A percentile compares a stretch with the other conserved stretches of the same genome.
phyloP scores from a whole-genome alignment of 2,888 invertebrate species.

The Heliconius erato region DNA sequence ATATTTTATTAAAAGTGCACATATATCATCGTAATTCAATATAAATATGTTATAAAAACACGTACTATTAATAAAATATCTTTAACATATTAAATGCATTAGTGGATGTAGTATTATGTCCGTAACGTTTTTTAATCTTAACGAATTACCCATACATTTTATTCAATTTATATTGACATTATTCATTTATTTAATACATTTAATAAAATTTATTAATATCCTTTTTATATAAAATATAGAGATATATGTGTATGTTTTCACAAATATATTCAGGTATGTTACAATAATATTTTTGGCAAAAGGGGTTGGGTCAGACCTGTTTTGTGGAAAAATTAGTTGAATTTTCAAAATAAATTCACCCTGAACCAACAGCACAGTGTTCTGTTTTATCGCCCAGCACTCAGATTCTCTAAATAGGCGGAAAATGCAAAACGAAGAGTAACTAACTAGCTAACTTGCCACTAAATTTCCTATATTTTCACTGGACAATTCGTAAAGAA shows the following conservation, averaged over 20 bases:
- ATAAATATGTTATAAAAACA: background rate
- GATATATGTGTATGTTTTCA: background rate
- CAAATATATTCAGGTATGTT: background rate
- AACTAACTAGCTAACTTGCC: background rate
- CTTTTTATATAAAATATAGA: background rate
- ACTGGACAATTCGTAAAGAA: background rate
- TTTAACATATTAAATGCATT: background rate
- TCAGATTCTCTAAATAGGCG: background rate
- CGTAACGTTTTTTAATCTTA: background rate
- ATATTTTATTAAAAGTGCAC: background rate
- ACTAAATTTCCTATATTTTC: background rate
- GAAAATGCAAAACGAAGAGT: background rate
- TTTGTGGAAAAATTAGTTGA: no score
- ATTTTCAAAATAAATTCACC: no score
- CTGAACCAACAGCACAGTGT: background rate
- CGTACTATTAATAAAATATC: background rate
- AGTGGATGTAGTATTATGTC: background rate
- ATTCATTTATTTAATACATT: background rate
- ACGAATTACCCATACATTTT: background rate
- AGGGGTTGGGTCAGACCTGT: no score
- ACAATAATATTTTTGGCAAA: no score
- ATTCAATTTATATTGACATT: background rate
- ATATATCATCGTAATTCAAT: conserved; percentile 5
- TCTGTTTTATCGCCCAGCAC: background rate
- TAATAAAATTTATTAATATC: background rate